phyloP scores from a whole-genome alignment of 2,797 vertebrate genomes.

The Sebastes variabilis region DNA sequence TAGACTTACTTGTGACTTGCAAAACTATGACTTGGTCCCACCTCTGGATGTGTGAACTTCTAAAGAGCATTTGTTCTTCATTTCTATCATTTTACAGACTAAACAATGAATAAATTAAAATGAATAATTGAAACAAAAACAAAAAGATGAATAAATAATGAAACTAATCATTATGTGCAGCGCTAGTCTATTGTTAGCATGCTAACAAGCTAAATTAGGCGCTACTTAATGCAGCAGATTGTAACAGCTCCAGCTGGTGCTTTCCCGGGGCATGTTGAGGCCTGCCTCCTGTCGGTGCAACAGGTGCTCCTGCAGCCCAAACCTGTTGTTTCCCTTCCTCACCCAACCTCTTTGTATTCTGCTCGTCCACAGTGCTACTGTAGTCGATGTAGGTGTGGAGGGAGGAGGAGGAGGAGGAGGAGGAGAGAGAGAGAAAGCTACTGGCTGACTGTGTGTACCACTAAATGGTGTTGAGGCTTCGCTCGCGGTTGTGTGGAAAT shows the following conservation, averaged over 20 bases:
- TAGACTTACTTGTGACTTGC: too few relatives aligned
- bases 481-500: background rate
- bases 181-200: background rate
- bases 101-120: background rate
- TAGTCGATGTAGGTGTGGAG: background rate
- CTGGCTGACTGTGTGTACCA: background rate
- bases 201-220: background rate
- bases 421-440: background rate
- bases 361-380: background rate
- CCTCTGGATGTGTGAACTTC: too few relatives aligned
- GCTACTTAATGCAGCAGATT: background rate
- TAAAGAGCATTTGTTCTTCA: too few relatives aligned
- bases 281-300: conserved; percentile 36
- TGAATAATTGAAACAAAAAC: background rate
- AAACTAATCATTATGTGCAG: background rate
- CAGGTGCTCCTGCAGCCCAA: conserved; percentile 42
- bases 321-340: conserved; percentile 43
- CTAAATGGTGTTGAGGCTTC: background rate
- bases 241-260: conserved; percentile 48
- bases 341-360: background rate
- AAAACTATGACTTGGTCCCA: too few relatives aligned
- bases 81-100: background rate
- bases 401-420: background rate
- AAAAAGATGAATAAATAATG: background rate
- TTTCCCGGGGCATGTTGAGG: conserved; percentile 58